A percentile compares a stretch with the other conserved stretches of the same genome.
Evolutionary conservation across 2,888 invertebrate genomes (phyloP).

Genomic region (Andrena camellia): DNA sequence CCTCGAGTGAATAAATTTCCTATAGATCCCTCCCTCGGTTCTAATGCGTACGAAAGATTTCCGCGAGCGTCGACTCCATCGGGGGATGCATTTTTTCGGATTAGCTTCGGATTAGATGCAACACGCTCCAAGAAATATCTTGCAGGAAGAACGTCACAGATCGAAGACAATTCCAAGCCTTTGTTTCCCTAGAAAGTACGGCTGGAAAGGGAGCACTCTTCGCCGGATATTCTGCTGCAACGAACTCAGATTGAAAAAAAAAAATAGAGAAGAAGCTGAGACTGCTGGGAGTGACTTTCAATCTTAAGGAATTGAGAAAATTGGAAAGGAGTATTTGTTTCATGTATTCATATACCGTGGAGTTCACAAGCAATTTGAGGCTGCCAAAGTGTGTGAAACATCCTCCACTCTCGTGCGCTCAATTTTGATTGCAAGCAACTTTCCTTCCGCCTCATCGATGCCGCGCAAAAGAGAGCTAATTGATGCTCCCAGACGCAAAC

Average conservation of each 20-base stretch:
- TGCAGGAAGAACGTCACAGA: background rate
- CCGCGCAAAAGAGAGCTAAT: constrained; percentile 25
- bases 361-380: too few relatives aligned
- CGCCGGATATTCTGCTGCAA: too few relatives aligned
- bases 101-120: constrained; percentile 1
- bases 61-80: constrained; percentile 7
- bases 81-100: constrained; percentile 23
- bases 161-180: too few relatives aligned
- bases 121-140: constrained; percentile 1
- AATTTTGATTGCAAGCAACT: background rate
- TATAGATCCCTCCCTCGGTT: constrained; percentile 23
- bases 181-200: too few relatives aligned
- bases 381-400: too few relatives aligned
- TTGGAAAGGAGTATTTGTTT: too few relatives aligned
- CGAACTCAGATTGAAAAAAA: too few relatives aligned
- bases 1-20: constrained; percentile 50
- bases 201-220: background rate
- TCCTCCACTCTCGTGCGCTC: too few relatives aligned
- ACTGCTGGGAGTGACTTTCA: too few relatives aligned
- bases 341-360: too few relatives aligned
- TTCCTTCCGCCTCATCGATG: background rate
- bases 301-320: too few relatives aligned
- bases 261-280: too few relatives aligned
- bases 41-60: constrained; percentile 36
- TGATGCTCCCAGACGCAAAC: constrained; percentile 15